A percentile compares a stretch with the other conserved stretches of the same genome.
Evolutionary conservation across 2,888 invertebrate genomes (phyloP).

Genomic region (Incurvaria masculella): DNA sequence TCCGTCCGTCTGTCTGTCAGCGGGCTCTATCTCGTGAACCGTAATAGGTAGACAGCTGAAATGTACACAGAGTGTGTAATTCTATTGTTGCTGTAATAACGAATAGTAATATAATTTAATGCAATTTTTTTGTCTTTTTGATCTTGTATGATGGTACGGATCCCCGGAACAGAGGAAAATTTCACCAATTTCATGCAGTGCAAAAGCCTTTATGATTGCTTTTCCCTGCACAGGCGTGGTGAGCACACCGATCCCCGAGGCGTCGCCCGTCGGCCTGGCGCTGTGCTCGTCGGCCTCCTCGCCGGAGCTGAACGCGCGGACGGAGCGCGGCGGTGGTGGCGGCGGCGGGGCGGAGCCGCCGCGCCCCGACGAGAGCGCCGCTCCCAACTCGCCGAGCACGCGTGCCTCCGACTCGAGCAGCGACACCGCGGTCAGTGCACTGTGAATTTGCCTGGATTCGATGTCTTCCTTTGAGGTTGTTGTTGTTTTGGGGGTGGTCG

Average conservation of each 20-base stretch:
- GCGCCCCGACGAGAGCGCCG: slow-evolving; percentile 13
- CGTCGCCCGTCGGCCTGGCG: slow-evolving; percentile 17
- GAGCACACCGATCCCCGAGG: slow-evolving; percentile 31
- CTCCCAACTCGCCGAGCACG: slow-evolving; percentile 14
- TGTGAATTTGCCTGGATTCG: neutral
- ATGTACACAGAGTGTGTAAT: too few relatives aligned
- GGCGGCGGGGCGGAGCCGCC: slow-evolving; percentile 4
- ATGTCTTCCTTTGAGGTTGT: neutral
- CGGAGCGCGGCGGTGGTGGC: slow-evolving; percentile 10
- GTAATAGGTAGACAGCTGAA: too few relatives aligned
- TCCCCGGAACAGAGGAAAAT: too few relatives aligned
- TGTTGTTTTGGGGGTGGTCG: too few relatives aligned
- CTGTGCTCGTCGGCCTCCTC: slow-evolving; percentile 46
- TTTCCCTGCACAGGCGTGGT: slow-evolving; percentile 26
- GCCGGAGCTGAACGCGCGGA: slow-evolving; percentile 35
- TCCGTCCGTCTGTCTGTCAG: too few relatives aligned
- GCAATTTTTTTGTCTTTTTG: too few relatives aligned
- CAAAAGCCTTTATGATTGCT: too few relatives aligned
- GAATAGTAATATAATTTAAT: too few relatives aligned
- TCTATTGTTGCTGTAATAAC: too few relatives aligned
- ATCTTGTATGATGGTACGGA: too few relatives aligned
- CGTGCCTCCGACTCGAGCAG: slow-evolving; percentile 41
- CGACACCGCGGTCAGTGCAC: slow-evolving; percentile 34
- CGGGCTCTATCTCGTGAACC: too few relatives aligned
- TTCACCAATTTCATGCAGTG: neutral